Percentiles rank a stretch among this genome's conserved stretches.
Evolutionary conservation across 2,797 vertebrate genomes (phyloP).

Genomic region (Karalla daura): DNA sequence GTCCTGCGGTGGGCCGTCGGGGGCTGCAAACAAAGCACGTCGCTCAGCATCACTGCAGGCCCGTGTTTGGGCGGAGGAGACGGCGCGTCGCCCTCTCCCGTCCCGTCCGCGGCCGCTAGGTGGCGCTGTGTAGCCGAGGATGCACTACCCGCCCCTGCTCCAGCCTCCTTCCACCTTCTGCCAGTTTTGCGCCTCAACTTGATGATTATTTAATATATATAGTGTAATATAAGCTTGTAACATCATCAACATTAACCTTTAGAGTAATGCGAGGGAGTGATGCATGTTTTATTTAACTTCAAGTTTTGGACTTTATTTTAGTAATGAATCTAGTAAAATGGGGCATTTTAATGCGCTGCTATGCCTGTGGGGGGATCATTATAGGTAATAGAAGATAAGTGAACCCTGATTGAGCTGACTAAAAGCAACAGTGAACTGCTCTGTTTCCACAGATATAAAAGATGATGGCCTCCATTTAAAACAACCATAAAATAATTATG

Average conservation of each 20-base stretch:
- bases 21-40: slow-evolving; percentile 84
- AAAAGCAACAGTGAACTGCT: slow-evolving; percentile 49
- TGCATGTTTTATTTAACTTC: slow-evolving; percentile 44
- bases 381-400: slow-evolving; percentile 55
- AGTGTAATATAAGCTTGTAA: slow-evolving; percentile 28
- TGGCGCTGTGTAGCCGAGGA: slow-evolving; percentile 61
- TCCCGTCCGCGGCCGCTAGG: slow-evolving; percentile 52
- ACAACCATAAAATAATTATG: slow-evolving; percentile 45
- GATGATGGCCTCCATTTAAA: slow-evolving; percentile 50
- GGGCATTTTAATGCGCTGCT: slow-evolving; percentile 43
- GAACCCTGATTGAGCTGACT: slow-evolving; percentile 45
- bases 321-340: slow-evolving; percentile 55
- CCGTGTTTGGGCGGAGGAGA: neutral
- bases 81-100: neutral
- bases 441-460: slow-evolving; percentile 43
- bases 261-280: slow-evolving; percentile 40
- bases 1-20: slow-evolving; percentile 96
- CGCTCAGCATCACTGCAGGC: slow-evolving; percentile 26
- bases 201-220: slow-evolving; percentile 36
- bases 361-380: slow-evolving; percentile 52
- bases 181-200: slow-evolving; percentile 27
- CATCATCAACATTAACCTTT: slow-evolving; percentile 54
- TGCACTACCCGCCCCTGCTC: neutral
- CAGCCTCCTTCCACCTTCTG: slow-evolving; percentile 1
- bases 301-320: slow-evolving; percentile 55